Percentiles rank a stretch among this genome's conserved stretches.
Evolutionary conservation across 2,113 vertebrate genomes (phyloP).

Genomic region (Vulpes lagopus): DNA sequence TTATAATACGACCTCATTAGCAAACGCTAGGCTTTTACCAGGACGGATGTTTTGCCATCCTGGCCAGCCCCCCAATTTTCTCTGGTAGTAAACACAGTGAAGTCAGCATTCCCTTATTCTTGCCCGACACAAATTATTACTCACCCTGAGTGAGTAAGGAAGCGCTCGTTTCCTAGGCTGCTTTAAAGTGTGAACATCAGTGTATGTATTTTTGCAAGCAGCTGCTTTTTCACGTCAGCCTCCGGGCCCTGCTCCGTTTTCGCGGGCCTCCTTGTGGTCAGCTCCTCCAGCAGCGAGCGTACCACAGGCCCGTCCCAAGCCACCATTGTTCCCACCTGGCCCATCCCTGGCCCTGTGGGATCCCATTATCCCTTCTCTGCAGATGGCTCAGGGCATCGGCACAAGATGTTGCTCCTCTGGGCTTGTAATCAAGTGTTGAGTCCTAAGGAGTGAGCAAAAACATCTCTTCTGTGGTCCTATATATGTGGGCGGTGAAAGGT

Average conservation of each 20-base stretch:
- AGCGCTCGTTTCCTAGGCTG: conserved; percentile 10
- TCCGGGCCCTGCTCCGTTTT: neutral
- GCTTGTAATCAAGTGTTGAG: conserved; percentile 26
- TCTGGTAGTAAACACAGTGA: conserved; percentile 51
- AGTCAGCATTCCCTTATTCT: conserved; percentile 11
- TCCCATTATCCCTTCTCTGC: conserved; percentile 65
- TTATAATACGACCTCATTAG: conserved; percentile 67
- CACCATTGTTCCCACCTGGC: conserved; percentile 51
- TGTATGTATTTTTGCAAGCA: conserved; percentile 28
- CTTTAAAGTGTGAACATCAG: neutral
- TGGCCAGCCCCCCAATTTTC: neutral
- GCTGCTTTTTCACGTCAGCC: conserved; percentile 28
- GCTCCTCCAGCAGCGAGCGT: neutral
- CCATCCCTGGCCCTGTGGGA: conserved; percentile 20
- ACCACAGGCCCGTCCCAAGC: neutral
- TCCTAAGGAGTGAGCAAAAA: conserved; percentile 24
- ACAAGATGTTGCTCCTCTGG: neutral
- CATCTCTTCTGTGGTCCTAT: conserved; percentile 23
- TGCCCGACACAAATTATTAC: conserved; percentile 34
- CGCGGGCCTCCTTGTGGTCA: neutral
- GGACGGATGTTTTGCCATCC: neutral
- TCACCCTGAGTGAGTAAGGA: neutral
- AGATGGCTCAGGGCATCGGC: conserved; percentile 2
- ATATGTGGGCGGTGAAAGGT: neutral
- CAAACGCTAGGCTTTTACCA: conserved; percentile 38